Evolutionary conservation across 2,888 invertebrate genomes (phyloP), one percentile per base, ranked within the genome.

Genomic region (Agelastica alni): DNA sequence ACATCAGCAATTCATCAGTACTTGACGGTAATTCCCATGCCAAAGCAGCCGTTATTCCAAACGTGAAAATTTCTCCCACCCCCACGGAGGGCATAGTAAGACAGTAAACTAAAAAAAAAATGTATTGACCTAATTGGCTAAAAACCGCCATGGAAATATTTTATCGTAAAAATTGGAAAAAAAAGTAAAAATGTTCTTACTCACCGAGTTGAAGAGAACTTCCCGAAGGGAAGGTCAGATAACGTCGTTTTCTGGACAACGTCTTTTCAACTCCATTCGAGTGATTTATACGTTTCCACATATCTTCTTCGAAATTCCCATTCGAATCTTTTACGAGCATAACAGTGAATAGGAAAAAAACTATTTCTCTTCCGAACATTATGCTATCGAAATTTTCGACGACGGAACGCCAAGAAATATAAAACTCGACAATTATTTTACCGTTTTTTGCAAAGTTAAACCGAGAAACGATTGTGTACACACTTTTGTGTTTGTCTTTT

Each of bases 11-110:
- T 36, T 63, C 58, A 7, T 63, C 53, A 9, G 63, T 58, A n/a
- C 56, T 56, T 1, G 62, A 61, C 0, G 91, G 91, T 34, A 91
- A 72, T 67, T 89, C 86, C 82, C 86, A 91, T 2, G 91, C 90
- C 64, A 91, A 74, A 0, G 89, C 89, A 1, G 88, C 87, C 0
- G 90, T 91, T 42, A 85, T 80, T 0, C 90, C 90, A 65, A 85
- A 78, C 6, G 87, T 81, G 57, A 88, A 82, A 39, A 84, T 81
- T 54, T 83, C 81, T 0, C 81, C 79, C 2, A 69, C 62, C 12
- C 85, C 83, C 1, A 74, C 61, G 1, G 80, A 78, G 0, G 83
- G 81, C 58, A 81, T 81, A 0, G 87, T 85, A 45, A 79, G 66
- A 69, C 87, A 87, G 68, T 85, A 86, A 58, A 87, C 84, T 82